These are phyloP conservation scores for Monodelphis domestica DNA, from an alignment of 2,797 vertebrate species.

Conservation along the genomic window DNA sequence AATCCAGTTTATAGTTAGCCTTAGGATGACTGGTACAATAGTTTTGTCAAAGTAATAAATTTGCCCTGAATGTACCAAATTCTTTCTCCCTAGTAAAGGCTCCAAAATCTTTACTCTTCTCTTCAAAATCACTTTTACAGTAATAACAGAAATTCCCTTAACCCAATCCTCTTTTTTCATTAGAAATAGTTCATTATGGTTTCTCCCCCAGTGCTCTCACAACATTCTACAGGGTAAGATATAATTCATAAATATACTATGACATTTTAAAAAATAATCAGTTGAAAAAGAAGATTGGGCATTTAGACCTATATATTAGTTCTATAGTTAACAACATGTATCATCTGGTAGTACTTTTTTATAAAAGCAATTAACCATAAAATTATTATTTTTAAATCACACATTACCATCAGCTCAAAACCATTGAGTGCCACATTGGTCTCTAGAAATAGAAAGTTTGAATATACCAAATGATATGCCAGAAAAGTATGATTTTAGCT, in stretches of 20 bases:
- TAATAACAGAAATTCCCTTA: not conserved
- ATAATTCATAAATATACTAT: not conserved
- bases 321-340: not conserved
- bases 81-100: not conserved
- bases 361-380: not conserved
- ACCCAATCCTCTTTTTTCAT: not conserved
- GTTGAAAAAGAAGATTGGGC: constrained; percentile 28
- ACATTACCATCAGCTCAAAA: not conserved
- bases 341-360: not conserved
- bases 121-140: not conserved
- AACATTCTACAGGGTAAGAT: not conserved
- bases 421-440: not conserved
- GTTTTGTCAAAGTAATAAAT: not conserved
- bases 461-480: not conserved
- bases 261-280: not conserved
- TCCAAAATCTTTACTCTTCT: not conserved
- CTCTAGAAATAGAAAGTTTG: not conserved
- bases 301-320: not conserved
- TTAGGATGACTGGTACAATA: not conserved
- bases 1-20: not conserved
- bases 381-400: not conserved
- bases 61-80: not conserved
- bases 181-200: not conserved
- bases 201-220: not conserved
- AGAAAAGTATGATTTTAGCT: not conserved